These are phyloP conservation scores for Sternarchorhynchus goeldii DNA, from an alignment of 2,797 vertebrate genomes.

Conservation along the genomic window DNA sequence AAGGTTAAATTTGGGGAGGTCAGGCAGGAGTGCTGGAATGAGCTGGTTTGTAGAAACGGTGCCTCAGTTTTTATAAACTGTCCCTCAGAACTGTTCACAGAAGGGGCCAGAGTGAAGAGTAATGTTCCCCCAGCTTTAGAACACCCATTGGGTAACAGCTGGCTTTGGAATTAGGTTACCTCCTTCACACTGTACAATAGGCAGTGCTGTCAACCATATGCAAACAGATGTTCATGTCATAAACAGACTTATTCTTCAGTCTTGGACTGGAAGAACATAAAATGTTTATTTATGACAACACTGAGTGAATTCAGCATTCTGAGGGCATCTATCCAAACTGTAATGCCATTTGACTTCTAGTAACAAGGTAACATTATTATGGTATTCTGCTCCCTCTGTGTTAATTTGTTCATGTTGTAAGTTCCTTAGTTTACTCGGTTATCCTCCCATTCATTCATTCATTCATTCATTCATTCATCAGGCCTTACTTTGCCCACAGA, in stretches of 20 bases:
- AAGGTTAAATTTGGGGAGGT: slow-evolving; percentile 81
- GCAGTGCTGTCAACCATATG: slow-evolving; percentile 51
- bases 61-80: slow-evolving; percentile 58
- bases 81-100: slow-evolving; percentile 52
- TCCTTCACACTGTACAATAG: slow-evolving; percentile 57
- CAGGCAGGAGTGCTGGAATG: slow-evolving; percentile 74
- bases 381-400: neutral
- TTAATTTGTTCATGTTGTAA: neutral
- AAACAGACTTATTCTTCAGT: slow-evolving; percentile 49
- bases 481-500: slow-evolving; percentile 29
- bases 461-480: slow-evolving; percentile 27
- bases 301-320: slow-evolving; percentile 22
- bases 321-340: slow-evolving; percentile 15
- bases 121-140: slow-evolving; percentile 56
- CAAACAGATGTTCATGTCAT: slow-evolving; percentile 57
- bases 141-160: slow-evolving; percentile 61
- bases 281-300: slow-evolving; percentile 51
- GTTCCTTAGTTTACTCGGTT: neutral
- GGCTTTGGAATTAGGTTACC: slow-evolving; percentile 57
- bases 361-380: neutral
- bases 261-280: slow-evolving; percentile 42
- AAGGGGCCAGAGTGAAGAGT: slow-evolving; percentile 56
- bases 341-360: neutral
- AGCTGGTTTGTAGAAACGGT: slow-evolving; percentile 62
- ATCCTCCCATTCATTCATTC: neutral